These are phyloP conservation scores for Eumaeus atala DNA, from an alignment of 1,140 invertebrate genomes.

Conservation along the genomic window DNA sequence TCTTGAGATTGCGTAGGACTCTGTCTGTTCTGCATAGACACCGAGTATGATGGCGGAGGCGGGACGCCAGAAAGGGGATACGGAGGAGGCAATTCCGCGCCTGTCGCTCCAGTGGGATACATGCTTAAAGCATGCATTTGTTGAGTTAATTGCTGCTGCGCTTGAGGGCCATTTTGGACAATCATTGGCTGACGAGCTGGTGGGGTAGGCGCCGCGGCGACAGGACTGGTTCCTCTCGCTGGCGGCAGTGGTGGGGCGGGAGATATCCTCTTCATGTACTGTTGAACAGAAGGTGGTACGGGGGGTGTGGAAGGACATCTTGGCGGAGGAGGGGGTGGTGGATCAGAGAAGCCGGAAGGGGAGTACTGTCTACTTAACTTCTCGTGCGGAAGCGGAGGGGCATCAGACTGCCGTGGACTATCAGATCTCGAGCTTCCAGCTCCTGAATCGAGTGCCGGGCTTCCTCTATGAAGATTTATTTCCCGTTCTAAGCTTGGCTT, in stretches of 20 bases:
- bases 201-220: slow-evolving; percentile 66
- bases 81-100: slow-evolving; percentile 84
- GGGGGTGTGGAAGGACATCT: slow-evolving; percentile 82
- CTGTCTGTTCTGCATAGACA: slow-evolving; percentile 89
- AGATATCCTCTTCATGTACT: slow-evolving; percentile 89
- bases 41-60: slow-evolving; percentile 88
- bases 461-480: slow-evolving; percentile 82
- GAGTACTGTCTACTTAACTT: slow-evolving; percentile 78
- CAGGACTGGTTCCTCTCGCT: slow-evolving; percentile 85
- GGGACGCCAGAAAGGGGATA: slow-evolving; percentile 81
- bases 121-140: slow-evolving; percentile 90
- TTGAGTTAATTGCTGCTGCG: slow-evolving; percentile 88
- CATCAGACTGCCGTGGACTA: slow-evolving; percentile 82
- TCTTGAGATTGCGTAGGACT: slow-evolving; percentile 88
- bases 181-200: slow-evolving; percentile 82
- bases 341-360: slow-evolving; percentile 80
- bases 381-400: slow-evolving; percentile 69
- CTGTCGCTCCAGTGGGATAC: slow-evolving; percentile 79
- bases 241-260: slow-evolving; percentile 80
- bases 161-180: slow-evolving; percentile 86
- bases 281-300: slow-evolving; percentile 85
- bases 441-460: slow-evolving; percentile 89
- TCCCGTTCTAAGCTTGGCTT: slow-evolving; percentile 91
- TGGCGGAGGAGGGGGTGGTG: slow-evolving; percentile 82
- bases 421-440: slow-evolving; percentile 92